Evolutionary conservation across 2,888 invertebrate genomes (phyloP).

Genomic region (Leptinotarsa peninsularis): DNA sequence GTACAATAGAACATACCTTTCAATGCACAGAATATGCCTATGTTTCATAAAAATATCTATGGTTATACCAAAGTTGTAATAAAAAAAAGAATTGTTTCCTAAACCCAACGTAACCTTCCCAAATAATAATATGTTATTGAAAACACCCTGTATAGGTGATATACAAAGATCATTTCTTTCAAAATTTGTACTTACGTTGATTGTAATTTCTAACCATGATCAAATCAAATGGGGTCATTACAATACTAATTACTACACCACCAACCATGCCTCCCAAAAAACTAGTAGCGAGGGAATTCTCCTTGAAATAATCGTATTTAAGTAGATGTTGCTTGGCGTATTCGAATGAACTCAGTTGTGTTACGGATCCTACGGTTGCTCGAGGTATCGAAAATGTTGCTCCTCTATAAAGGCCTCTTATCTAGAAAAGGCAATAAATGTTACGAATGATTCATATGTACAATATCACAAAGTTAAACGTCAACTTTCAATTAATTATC

Average conservation of each 20-base stretch:
- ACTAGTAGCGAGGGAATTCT: constrained; percentile 71
- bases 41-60: too few species aligned
- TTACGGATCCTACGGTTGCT: constrained; percentile 81
- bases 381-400: constrained; percentile 78
- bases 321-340: constrained; percentile 69
- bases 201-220: constrained; percentile 87
- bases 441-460: too few species aligned
- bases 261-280: constrained; percentile 80
- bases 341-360: constrained; percentile 85
- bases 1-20: too few species aligned
- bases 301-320: constrained; percentile 56
- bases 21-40: too few species aligned
- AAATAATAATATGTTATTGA: too few species aligned
- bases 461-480: too few species aligned
- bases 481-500: too few species aligned
- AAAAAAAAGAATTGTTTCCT: too few species aligned
- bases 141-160: too few species aligned
- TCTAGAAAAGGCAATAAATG: constrained; percentile 49
- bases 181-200: constrained; percentile 73
- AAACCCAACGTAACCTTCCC: too few species aligned
- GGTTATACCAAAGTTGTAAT: too few species aligned
- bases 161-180: too few species aligned
- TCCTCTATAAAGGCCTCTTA: constrained; percentile 81
- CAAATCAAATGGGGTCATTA: constrained; percentile 90
- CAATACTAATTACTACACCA: constrained; percentile 78